Base-by-base conservation (phyloP, 2,888 invertebrate genomes). In the Lymantria monacha region DNA sequence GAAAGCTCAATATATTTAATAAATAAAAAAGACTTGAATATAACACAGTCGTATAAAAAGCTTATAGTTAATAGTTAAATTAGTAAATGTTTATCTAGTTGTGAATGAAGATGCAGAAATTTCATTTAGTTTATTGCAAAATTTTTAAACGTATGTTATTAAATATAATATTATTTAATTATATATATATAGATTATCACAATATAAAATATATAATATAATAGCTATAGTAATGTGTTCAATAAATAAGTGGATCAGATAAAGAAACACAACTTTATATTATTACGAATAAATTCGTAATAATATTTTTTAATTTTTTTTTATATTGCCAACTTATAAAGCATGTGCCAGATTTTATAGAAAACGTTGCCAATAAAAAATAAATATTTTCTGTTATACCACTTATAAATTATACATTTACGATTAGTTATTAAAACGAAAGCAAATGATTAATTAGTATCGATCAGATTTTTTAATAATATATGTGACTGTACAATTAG, bases 1-100 rank as follows among this genome's bases (percentile, higher is more conserved):
- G 80, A 88, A 85, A 81, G 88, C 90, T 90, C 89, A 90, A 91
- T 64, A 87, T 87, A 81, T 81, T 71, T 81, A 83, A 82, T 81
- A 79, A 63, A 82, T 78, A 78, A 80, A 81, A 84, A 89, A 90
- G 89, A 90, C 90, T 90, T 89, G 83, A 85, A 76, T 67, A 69
- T 81, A 81, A 83, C 74, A 81, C 72, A 79, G 77, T 83, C 74
- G 70, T 22, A 77, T 82, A 70, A 71, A 76, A 79, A 72, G 87
- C 87, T 87, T 87, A 73, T 88, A 88, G 85, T 72, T 85, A 86
- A 80, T 30, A n/a, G 7, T 13, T 41, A 41, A 64, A 74, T 70
- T 85, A 85, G 84, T 83, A 65, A 74, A 74, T 83, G 81, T 85
- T 81, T 72, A 63, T 63, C 61, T 72, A 65, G 76, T 69, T 59